phyloP scores from a whole-genome alignment of 2,113 vertebrate species.

The Austrofundulus limnaeus region DNA sequence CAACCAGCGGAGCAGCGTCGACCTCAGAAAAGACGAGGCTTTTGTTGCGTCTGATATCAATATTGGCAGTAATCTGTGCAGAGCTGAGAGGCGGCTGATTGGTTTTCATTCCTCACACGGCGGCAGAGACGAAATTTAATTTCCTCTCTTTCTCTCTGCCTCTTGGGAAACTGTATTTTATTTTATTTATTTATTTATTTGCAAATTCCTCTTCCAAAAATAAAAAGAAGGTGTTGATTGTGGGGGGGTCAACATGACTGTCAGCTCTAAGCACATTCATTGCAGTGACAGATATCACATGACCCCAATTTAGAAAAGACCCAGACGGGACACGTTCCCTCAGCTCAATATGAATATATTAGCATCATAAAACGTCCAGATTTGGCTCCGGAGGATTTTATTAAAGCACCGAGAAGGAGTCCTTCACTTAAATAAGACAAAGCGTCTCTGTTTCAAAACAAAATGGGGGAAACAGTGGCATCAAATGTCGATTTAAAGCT shows the following conservation, averaged over 20 bases:
- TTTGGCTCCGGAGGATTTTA: slow-evolving; percentile 39
- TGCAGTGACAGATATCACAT: slow-evolving; percentile 72
- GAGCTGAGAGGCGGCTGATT: slow-evolving; percentile 55
- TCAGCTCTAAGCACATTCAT: slow-evolving; percentile 65
- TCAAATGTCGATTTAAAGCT: too few relatives aligned
- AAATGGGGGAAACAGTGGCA: neutral
- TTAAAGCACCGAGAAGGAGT: slow-evolving; percentile 33
- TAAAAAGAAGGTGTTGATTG: neutral
- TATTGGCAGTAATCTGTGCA: slow-evolving; percentile 58
- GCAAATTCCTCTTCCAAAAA: slow-evolving; percentile 50
- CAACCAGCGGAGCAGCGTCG: slow-evolving; percentile 19
- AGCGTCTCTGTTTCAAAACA: slow-evolving; percentile 14
- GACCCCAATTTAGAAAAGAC: slow-evolving; percentile 77
- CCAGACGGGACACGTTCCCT: slow-evolving; percentile 46
- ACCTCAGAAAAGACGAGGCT: slow-evolving; percentile 30
- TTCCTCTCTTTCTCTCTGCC: slow-evolving; percentile 50
- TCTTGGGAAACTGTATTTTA: slow-evolving; percentile 46
- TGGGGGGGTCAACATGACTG: slow-evolving; percentile 65
- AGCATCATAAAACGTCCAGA: slow-evolving; percentile 40
- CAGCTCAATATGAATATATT: slow-evolving; percentile 66
- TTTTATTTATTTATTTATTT: slow-evolving; percentile 48
- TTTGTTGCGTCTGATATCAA: slow-evolving; percentile 63
- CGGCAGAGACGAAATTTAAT: slow-evolving; percentile 71
- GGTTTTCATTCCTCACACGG: slow-evolving; percentile 65
- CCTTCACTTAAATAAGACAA: slow-evolving; percentile 53